A percentile compares a stretch with the other conserved stretches of the same genome.
phyloP scores from a whole-genome alignment of 2,113 vertebrate species.

The Piaya cayana region DNA sequence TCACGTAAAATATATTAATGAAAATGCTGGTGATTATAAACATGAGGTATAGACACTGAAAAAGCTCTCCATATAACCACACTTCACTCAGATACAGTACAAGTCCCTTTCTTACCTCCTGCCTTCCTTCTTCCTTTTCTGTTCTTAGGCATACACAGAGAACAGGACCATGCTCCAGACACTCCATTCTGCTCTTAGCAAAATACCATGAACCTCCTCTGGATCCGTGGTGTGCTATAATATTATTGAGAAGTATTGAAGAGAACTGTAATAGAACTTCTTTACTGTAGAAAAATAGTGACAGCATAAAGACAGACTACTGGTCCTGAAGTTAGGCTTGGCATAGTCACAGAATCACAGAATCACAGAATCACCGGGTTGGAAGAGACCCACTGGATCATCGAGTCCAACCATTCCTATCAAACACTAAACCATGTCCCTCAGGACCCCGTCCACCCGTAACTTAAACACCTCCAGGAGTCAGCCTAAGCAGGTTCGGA shows the following conservation, averaged over 20 bases:
- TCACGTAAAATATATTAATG: not conserved
- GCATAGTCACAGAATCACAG: too few relatives aligned
- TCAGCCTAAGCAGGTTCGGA: not conserved
- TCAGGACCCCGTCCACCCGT: too few relatives aligned
- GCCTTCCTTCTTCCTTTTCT: not conserved
- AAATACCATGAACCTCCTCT: not conserved
- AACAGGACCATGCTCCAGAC: not conserved
- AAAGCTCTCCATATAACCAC: not conserved
- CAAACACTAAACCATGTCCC: too few relatives aligned
- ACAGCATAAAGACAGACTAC: not conserved
- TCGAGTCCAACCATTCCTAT: too few relatives aligned
- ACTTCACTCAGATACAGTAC: not conserved
- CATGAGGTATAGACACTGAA: not conserved
- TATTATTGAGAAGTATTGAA: not conserved
- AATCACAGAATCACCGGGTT: too few relatives aligned
- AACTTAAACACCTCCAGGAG: too few relatives aligned
- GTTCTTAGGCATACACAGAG: not conserved
- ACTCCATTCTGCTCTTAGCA: not conserved
- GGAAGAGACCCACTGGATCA: too few relatives aligned
- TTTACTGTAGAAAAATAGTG: not conserved
- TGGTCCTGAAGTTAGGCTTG: not conserved
- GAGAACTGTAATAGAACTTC: not conserved
- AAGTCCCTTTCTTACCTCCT: not conserved
- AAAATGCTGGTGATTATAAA: not conserved
- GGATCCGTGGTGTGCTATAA: accelerated